phyloP scores from a whole-genome alignment of 2,113 vertebrate species.

The Gopherus flavomarginatus region DNA sequence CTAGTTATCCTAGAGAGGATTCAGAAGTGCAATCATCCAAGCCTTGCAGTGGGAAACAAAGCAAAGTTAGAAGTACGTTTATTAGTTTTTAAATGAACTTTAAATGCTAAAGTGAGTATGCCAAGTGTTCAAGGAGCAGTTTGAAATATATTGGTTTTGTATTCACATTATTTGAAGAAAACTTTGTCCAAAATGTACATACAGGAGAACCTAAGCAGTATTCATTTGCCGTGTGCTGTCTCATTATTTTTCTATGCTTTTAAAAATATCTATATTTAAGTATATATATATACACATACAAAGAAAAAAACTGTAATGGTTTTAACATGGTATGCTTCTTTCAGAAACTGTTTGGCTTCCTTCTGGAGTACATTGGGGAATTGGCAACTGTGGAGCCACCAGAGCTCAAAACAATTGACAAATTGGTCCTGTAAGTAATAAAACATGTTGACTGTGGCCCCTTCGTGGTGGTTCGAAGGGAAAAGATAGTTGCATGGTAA shows the following conservation, averaged over 20 bases:
- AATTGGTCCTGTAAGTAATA: conserved; percentile 87
- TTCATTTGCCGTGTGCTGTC: not conserved
- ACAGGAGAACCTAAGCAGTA: not conserved
- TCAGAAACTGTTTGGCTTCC: conserved; percentile 92
- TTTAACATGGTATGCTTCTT: conserved; percentile 4
- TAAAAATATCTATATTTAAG: not conserved
- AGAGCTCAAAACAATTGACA: conserved; percentile 85
- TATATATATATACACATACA: not conserved
- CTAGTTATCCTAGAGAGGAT: conserved; percentile 89
- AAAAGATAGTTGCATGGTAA: not conserved
- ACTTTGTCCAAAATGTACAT: not conserved
- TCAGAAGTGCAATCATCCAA: conserved; percentile 92
- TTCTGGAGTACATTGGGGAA: conserved; percentile 91
- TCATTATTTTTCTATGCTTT: not conserved
- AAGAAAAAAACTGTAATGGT: not conserved
- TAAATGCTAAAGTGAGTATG: not conserved
- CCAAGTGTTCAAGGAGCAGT: not conserved
- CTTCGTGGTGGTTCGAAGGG: not conserved
- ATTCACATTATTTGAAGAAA: not conserved
- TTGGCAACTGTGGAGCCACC: conserved; percentile 83
- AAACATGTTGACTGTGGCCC: not conserved
- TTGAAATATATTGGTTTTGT: not conserved
- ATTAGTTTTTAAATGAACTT: not conserved
- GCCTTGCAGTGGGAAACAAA: conserved; percentile 92
- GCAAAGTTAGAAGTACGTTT: conserved; percentile 87